Evolutionary conservation across 2,888 invertebrate species (phyloP), one percentile per base, ranked within the genome.

Genomic region (Mythimna lalbum): DNA sequence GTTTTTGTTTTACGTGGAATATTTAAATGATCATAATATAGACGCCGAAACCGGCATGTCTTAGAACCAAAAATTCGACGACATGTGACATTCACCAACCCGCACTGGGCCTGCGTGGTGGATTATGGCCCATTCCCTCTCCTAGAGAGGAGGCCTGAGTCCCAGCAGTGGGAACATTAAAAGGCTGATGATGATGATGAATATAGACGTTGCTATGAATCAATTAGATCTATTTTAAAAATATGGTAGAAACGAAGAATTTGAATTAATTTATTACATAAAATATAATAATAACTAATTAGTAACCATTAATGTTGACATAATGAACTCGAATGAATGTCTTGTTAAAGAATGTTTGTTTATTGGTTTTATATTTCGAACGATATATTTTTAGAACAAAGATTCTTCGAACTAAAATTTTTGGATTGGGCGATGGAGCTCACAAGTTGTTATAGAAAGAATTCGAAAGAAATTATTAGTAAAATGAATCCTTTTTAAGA

Each of bases 401-500:
- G 14, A 17, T 27, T 66, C 10, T 10, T 27, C 0, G 2, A 55
- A 27, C n/a, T 6, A 23, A 71, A 27, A 21, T 19, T 23, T 47
- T 33, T 47, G 14, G 64, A 57, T 68, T 33, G 33, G 21, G 6
- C 27, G n/a, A 4, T 56, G 55, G 53, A 55, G 39, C 49, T 68
- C 68, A 60, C 33, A 50, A 12, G 59, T 23, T 7, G 43, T 9
- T 17, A 31, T 47, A 21, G 9, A 12, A 43, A 17, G 21, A 14
- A 31, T 39, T 17, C 4, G 21, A 52, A 55, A 67, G 0, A 60
- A 57, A 66, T 65, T 9, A 49, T 23, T 5, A n/a, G 59, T 60
- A 55, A 75, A 60, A 23, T 12, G 59, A 49, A 23, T 55, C 39
- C 12, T 21, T 10, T 53, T 33, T 65, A 39, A 39, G 39, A 39